Base-by-base conservation (phyloP, 1,140 invertebrate species). In the Pararge aegeria region DNA sequence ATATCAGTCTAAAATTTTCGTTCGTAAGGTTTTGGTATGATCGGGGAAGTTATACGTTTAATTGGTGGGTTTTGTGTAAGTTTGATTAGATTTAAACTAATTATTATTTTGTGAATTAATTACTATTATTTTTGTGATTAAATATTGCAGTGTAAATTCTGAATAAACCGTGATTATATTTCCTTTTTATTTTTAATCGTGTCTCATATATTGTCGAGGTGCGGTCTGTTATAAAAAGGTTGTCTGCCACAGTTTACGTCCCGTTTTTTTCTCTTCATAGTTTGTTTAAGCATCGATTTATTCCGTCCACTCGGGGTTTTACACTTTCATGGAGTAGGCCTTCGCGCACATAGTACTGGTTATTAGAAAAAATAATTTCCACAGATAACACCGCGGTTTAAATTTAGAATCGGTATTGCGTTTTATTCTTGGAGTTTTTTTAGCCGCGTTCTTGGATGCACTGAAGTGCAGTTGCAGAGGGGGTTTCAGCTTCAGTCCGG, bases 1-100 rank as follows among this genome's bases (percentile, higher is more conserved):
- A 89, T 80, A 87, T 89, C 87, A 89, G 87, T 89, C 87, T 89
- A 89, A 78, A 83, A 87, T 86, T 87, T 83, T 87, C 83, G 79
- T 88, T 87, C 71, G 65, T 82, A 80, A 83, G 78, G 82, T 82
- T 73, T 78, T 71, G 78, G 77, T 53, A 53, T 40, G 12, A 58
- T 24, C 51, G 59, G 59, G 51, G 62, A 64, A 57, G 62, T 56
- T 51, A 54, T 56, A 65, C 61, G 57, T 44, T n/a, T 44, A 63
- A 51, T 53, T 70, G 58, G 51, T 60, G 62, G 57, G 66, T 64
- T 55, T 66, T 55, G 52, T 49, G 62, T n/a, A n/a, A n/a, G n/a
- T 64, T 52, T 61, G 58, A 65, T 61, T 65, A 66, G 3, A 12
- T 10, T 10, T 34, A 34, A 34, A 34, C 30, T 34, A 34, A 10